Evolutionary conservation across 2,888 invertebrate genomes (phyloP), one percentile per base, ranked within the genome.

Genomic region (Tineola bisselliella): DNA sequence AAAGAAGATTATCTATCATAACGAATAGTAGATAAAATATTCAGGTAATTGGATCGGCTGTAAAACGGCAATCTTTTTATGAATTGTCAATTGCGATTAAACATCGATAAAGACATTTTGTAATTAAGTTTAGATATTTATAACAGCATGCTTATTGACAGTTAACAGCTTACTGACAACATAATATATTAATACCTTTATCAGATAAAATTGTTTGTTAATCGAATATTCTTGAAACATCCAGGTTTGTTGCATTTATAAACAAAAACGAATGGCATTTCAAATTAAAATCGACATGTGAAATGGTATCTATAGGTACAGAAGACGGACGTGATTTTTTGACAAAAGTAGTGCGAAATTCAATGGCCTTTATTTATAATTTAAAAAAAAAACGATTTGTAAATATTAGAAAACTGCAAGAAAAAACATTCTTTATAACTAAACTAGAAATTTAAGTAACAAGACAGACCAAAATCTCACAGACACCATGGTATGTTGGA

Each of bases 11-110:
- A 48, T 17, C 54, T 54, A 11, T 54, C 54, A 12, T 25, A 54
- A 18, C 18, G 10, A 12, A 54, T 54, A 11, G 25, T 25, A 54
- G 54, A 54, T 54, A 54, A 54, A 54, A 54, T 25, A 54, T 54
- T 25, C n/a, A 54, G 54, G 54, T 54, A 54, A 54, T 54, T 54
- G 54, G 18, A 54, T 54, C 54, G n/a, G 25, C n/a, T 54, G 54
- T 25, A 54, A 54, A 48, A 54, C 25, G 48, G 48, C 17, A 48
- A 48, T 48, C 48, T 17, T 48, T 48, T 48, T 48, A 48, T 48
- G 54, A 54, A 12, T 54, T 54, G 54, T 18, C 18, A 54, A 54
- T 19, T 54, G 54, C 54, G 54, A 54, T 54, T 54, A 54, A 18
- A 54, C 12, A n/a, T 25, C 12, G 54, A 54, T 54, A 54, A 25